Evolutionary conservation across 1,140 invertebrate species (phyloP), one percentile per base, ranked within the genome.

Genomic region (Drosophila bipectinata): DNA sequence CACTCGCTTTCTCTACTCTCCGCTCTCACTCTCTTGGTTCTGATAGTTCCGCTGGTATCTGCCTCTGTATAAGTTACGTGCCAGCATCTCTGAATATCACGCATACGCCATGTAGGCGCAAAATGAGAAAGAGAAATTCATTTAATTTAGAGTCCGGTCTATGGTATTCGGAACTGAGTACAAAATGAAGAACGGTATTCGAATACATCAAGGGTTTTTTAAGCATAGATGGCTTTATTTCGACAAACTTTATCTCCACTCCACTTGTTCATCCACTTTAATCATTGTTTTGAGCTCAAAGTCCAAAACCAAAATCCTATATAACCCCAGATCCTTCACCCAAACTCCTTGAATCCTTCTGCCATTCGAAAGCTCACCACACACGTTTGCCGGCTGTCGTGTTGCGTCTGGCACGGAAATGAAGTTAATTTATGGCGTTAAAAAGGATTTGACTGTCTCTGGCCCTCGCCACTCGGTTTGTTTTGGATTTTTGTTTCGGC

Each of bases 361-460:
- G 37, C 58, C 64, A 44, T 67, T 55, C 32, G 37, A 53, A 51
- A 67, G 66, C 78, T 56, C 44, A 74, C 72, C 72, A 32, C 81
- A 66, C 72, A 84, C 81, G 81, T 79, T 83, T 68, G 81, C 63
- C 62, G 71, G 56, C 78, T 87, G 83, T 82, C 83, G 78, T 81
- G 79, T 78, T 79, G 66, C 63, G 82, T 87, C 82, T 87, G 75
- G 82, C 82, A 82, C 82, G 82, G 82, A 87, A 87, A 87, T 87
- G 82, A 88, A 87, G 82, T 87, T 87, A 87, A 87, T 87, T 87
- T 87, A 87, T 87, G 82, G 82, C 76, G 82, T 71, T 82, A 87
- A 87, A 87, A 87, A 82, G 83, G 83, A 87, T 87, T 87, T 78
- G 78, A 81, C 63, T 87, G 60, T 71, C 56, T 58, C 53, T 67